Conservation (phyloP, 2,797 vertebrate genomes). For the Brachymystax lenok region DNA sequence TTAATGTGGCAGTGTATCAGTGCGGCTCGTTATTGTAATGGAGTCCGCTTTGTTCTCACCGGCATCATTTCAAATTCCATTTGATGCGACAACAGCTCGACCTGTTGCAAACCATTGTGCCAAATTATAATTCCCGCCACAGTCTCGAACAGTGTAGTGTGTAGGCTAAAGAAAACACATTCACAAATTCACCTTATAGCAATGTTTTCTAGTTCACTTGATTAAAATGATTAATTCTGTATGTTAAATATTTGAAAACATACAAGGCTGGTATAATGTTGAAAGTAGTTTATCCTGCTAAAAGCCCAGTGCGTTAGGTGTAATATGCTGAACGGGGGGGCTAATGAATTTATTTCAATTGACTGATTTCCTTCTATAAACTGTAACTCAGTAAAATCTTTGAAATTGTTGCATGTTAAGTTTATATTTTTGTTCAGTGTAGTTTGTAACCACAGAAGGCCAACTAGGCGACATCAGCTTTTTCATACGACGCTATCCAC, state of each 20-base stretch:
- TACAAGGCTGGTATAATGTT: background rate
- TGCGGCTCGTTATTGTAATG: background rate
- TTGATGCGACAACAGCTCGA: background rate
- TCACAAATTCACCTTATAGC: too few species aligned
- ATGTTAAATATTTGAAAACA: background rate
- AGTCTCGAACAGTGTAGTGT: background rate
- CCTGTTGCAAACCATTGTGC: constrained; percentile 5
- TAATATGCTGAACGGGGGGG: too few species aligned
- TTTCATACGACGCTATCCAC: background rate
- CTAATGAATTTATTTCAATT: background rate
- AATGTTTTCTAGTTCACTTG: background rate
- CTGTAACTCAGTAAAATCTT: too few species aligned
- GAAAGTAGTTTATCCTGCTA: background rate
- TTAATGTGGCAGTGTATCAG: background rate
- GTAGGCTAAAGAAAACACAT: background rate
- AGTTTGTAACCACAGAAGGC: background rate
- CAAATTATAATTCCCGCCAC: background rate
- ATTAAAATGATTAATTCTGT: background rate
- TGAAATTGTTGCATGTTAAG: too few species aligned
- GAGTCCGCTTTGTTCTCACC: background rate
- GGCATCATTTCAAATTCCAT: background rate
- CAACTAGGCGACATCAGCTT: background rate
- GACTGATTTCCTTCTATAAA: too few species aligned
- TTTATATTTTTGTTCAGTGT: too few species aligned
- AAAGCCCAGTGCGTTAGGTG: background rate